Base-by-base conservation (phyloP, 2,888 invertebrate species). In the Sminthurinus aureus region DNA sequence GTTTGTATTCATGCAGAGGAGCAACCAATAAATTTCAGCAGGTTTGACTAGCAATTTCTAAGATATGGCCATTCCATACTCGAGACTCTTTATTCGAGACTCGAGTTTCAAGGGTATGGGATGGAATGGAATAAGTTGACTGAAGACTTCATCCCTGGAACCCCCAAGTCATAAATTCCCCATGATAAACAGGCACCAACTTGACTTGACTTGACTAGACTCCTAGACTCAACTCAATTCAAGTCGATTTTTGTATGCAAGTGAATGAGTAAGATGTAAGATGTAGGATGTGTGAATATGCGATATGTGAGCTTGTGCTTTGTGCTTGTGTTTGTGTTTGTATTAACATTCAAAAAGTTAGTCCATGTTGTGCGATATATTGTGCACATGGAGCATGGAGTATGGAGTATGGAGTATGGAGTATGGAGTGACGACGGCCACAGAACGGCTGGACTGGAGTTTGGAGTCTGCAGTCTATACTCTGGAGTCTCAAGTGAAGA, bases 31-130 rank as follows among this genome's bases (percentile, higher is more conserved):
- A 80, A 80, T 80, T 80, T 51, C 71, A 6, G 50, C 13, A 51
- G 38, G 71, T 80, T 80, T 80, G 80, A 80, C 80, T 80, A 69
- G 52, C 80, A 80, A 80, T 80, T 71, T 80, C 80, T 80, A 80
- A 80, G 80, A 80, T 80, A 80, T 69, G 80, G 38, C 71, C 80
- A 58, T 12, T 20, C 18, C 50, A 11, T 22, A 15, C 51, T 38
- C 38, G 3, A 38, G 38, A 38, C 38, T 38, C 38, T 38, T 4
- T 1, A 4, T 38, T 38, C 38, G 1, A 38, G 1, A 38, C 38
- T 38, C 38, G 38, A 38, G 38, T 38, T 38, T 38, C 38, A 38
- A 38, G 38, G 38, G 38, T 38, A 38, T 38, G 38, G 38, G 6
- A 38, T 38, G 38, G n/a, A 24, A 75, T 75, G 52, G 80, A 80